Conservation (phyloP, 2,888 invertebrate genomes). For the Adineta ricciae region DNA sequence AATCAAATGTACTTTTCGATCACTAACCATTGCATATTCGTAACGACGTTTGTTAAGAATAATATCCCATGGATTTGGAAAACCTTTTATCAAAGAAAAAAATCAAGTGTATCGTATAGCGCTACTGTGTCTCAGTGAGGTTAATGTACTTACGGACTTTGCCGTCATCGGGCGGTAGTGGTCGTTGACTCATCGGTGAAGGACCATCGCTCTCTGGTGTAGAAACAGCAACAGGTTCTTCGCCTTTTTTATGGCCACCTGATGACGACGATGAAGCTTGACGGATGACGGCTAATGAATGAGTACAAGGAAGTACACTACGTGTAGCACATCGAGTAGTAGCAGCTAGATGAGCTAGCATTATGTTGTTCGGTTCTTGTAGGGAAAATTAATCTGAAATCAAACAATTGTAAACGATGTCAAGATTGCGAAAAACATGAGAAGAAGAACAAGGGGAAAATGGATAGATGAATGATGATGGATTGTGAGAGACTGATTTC, state of each 20-base stretch:
- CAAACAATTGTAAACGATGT: not conserved
- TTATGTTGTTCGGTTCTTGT: not conserved
- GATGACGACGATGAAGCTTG: not conserved
- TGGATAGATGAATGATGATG: not conserved
- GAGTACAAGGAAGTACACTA: not conserved
- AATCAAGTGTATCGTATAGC: not conserved
- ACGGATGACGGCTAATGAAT: not conserved
- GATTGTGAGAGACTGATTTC: not conserved
- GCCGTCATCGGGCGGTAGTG: not conserved
- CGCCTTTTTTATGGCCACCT: not conserved
- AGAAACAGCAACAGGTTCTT: not conserved
- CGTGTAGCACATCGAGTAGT: not conserved
- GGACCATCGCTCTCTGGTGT: not conserved
- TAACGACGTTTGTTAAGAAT: constrained; percentile 27
- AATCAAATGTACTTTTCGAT: not conserved
- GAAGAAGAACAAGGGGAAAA: not conserved
- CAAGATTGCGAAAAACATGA: not conserved
- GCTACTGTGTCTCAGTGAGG: not conserved
- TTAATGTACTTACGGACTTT: not conserved
- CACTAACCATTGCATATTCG: constrained; percentile 28
- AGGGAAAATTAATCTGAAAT: not conserved
- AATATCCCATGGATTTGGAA: constrained; percentile 33
- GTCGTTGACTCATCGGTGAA: not conserved
- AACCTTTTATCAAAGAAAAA: constrained; percentile 1
- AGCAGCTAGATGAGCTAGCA: not conserved